Evolutionary conservation across 2,888 invertebrate genomes (phyloP).

Genomic region (Liposcelis brunnea): DNA sequence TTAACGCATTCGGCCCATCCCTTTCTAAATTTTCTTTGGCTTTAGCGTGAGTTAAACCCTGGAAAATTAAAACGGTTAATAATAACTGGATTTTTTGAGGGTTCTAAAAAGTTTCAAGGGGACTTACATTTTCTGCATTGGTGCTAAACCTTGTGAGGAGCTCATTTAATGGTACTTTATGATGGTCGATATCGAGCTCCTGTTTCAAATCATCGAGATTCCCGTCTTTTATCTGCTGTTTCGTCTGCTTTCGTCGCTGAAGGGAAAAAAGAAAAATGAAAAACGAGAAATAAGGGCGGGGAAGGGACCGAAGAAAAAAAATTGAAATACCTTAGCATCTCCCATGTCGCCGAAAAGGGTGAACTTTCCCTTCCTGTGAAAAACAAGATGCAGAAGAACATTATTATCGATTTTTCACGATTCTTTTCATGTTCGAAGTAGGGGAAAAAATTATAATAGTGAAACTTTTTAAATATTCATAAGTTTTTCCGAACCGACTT

Average conservation of each 20-base stretch:
- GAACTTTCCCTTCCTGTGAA: too few species aligned
- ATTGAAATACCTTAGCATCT: too few species aligned
- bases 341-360: too few species aligned
- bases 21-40: conserved; percentile 38
- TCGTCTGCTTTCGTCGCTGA: conserved; percentile 5
- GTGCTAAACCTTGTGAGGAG: conserved; percentile 25
- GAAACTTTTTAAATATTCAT: too few species aligned
- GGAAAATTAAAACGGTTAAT: background rate
- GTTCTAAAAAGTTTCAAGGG: background rate
- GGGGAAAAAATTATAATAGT: too few species aligned
- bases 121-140: conserved; percentile 20
- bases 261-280: background rate
- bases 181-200: conserved; percentile 38
- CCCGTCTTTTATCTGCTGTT: conserved; percentile 5
- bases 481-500: too few species aligned
- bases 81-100: background rate
- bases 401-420: too few species aligned
- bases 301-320: too few species aligned
- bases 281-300: background rate
- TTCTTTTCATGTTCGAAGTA: too few species aligned
- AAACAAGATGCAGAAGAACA: too few species aligned
- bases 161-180: conserved; percentile 30
- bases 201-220: conserved; percentile 33
- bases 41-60: conserved; percentile 40
- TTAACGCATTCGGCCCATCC: conserved; percentile 52